Conservation (phyloP, 2,797 vertebrate genomes). For the Gymnoscopelus braueri region DNA sequence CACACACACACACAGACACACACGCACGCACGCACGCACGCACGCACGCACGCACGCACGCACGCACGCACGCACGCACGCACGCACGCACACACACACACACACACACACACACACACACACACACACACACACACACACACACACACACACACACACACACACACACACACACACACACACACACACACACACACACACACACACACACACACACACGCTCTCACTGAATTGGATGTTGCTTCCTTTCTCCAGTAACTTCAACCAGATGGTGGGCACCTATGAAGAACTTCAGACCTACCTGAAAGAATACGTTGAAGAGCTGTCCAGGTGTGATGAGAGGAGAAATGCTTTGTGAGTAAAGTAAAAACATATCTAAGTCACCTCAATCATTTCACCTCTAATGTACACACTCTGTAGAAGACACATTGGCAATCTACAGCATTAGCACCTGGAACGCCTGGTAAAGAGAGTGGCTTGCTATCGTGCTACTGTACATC, state of each 20-base stretch:
- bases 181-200: not conserved
- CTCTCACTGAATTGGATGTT: not conserved
- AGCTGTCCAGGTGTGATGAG: conserved; percentile 80
- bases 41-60: not conserved
- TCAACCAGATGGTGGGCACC: conserved; percentile 86
- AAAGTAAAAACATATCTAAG: too few relatives aligned
- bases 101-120: conserved; percentile 4
- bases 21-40: not conserved
- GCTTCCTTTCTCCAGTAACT: conserved; percentile 68
- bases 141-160: not conserved
- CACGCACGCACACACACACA: not conserved
- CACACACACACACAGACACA: not conserved
- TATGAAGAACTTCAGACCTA: conserved; percentile 84
- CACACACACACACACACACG: not conserved
- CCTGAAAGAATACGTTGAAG: conserved; percentile 80
- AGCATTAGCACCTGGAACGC: too few relatives aligned
- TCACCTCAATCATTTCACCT: too few relatives aligned
- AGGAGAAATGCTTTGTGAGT: conserved; percentile 79
- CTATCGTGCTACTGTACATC: too few relatives aligned
- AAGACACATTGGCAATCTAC: too few relatives aligned
- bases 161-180: not conserved
- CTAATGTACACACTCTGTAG: too few relatives aligned
- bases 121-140: not conserved
- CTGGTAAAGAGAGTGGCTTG: too few relatives aligned
- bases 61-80: not conserved